Evolutionary conservation across 2,797 vertebrate species (phyloP), one percentile per base, ranked within the genome.

Genomic region (Esox masquinongy): DNA sequence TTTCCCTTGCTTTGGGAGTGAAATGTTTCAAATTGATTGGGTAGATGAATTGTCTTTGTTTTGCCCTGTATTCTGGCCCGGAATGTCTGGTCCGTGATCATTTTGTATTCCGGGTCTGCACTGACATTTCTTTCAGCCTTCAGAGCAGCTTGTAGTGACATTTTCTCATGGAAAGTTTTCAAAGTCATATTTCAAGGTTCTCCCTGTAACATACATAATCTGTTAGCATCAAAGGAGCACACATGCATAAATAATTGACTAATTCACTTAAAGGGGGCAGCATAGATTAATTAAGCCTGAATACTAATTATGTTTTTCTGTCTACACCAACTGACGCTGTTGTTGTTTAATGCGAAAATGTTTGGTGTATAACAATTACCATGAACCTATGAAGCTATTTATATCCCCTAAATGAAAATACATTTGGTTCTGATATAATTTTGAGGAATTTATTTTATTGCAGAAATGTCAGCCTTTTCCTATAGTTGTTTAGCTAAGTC

Each of bases 191-290:
- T 81, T 81, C 80, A 87, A 84, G 82, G 82, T 84, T 83, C 88
- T 89, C 78, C 80, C 87, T 89, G 88, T 83, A 90, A 91, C 91
- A 90, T 92, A 91, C 91, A 92, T 92, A 93, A 94, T 95, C 93
- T 91, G 92, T 92, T 93, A 92, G 90, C 91, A 93, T 94, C 93
- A 94, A 94, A 95, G 92, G 88, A 93, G 93, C 92, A 94, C 92
- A 92, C 93, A 94, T 92, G 93, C 93, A 94, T 94, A 94, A 91
- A 94, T 94, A 95, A 94, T 94, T 93, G 92, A 92, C 91, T 93
- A 93, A 93, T 94, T 94, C 92, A 93, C 90, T 93, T 93, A 93
- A 94, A 94, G 93, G 91, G 93, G 92, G 89, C 92, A 93, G 91
- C 79, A 74, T 93, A 92, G 92, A 95, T 95, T 94, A 94, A 94